phyloP scores from a whole-genome alignment of 2,113 vertebrate genomes.

The Bostrychus sinensis region DNA sequence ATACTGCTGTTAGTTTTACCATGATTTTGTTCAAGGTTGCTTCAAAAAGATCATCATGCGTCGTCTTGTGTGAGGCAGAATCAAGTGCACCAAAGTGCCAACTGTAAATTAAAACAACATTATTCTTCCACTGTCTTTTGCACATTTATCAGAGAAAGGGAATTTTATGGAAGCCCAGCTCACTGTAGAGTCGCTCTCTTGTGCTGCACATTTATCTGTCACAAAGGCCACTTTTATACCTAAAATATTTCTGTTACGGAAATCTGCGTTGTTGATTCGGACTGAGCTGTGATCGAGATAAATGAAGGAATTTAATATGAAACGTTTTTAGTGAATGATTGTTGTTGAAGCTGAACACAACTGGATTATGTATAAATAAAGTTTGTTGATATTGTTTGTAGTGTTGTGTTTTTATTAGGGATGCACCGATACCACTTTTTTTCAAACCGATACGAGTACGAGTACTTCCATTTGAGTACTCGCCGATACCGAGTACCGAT shows the following conservation, averaged over 20 bases:
- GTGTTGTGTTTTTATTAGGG: not conserved
- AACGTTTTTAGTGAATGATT: slow-evolving; percentile 59
- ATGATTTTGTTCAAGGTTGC: not conserved
- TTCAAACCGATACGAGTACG: too few relatives aligned
- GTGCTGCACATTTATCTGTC: not conserved
- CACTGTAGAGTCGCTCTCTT: slow-evolving; percentile 13
- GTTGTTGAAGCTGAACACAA: slow-evolving; percentile 69
- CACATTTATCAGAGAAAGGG: not conserved
- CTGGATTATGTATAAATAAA: slow-evolving; percentile 72
- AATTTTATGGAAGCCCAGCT: not conserved
- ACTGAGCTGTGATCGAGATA: not conserved
- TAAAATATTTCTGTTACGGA: not conserved
- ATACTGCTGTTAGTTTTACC: slow-evolving; percentile 10
- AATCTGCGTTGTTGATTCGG: not conserved
- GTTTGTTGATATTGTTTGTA: not conserved
- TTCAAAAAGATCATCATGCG: not conserved
- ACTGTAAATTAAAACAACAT: not conserved
- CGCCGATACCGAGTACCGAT: too few relatives aligned
- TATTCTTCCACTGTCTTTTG: slow-evolving; percentile 21
- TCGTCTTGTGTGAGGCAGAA: not conserved
- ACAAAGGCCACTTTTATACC: not conserved
- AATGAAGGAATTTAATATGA: slow-evolving; percentile 47
- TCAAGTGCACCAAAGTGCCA: slow-evolving; percentile 45
- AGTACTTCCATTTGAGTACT: too few relatives aligned
- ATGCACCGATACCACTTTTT: too few relatives aligned